phyloP scores from a whole-genome alignment of 1,140 invertebrate genomes.

The Pachyrhynchus sulphureomaculatus region DNA sequence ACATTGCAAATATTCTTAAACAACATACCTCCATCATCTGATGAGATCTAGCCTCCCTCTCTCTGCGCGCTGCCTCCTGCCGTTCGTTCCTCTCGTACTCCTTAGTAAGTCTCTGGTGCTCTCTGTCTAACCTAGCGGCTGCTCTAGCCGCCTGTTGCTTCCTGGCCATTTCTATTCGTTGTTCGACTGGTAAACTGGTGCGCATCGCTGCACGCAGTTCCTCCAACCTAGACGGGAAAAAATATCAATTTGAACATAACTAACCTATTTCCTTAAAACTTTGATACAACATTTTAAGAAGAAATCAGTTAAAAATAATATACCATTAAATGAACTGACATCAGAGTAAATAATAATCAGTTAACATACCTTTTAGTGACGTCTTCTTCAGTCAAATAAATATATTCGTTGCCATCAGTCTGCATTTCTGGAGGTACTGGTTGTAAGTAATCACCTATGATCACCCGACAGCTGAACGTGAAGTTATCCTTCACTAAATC shows the following conservation, averaged over 20 bases:
- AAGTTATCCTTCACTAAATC: slow-evolving; percentile 86
- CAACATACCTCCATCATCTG: slow-evolving; percentile 66
- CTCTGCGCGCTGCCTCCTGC: slow-evolving; percentile 72
- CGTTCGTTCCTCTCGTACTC: slow-evolving; percentile 71
- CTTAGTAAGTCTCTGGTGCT: slow-evolving; percentile 57
- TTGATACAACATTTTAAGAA: not conserved
- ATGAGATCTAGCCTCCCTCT: slow-evolving; percentile 73
- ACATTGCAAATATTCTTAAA: slow-evolving; percentile 6
- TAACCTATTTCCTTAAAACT: not conserved
- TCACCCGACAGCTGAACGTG: slow-evolving; percentile 83
- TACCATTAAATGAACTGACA: too few species aligned
- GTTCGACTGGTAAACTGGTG: slow-evolving; percentile 64
- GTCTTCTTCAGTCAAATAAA: slow-evolving; percentile 63
- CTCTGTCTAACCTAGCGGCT: slow-evolving; percentile 61
- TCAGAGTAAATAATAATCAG: not conserved
- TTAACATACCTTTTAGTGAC: slow-evolving; percentile 59
- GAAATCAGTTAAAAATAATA: too few species aligned
- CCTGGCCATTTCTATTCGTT: slow-evolving; percentile 64
- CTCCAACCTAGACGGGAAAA: slow-evolving; percentile 54
- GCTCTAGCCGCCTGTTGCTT: slow-evolving; percentile 65
- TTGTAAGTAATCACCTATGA: slow-evolving; percentile 89
- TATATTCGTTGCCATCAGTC: slow-evolving; percentile 57
- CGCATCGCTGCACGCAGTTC: slow-evolving; percentile 57
- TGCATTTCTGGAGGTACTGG: slow-evolving; percentile 58
- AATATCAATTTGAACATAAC: not conserved